These are phyloP conservation scores for Limnodromus scolopaceus DNA, from an alignment of 2,797 vertebrate species.

Conservation along the genomic window DNA sequence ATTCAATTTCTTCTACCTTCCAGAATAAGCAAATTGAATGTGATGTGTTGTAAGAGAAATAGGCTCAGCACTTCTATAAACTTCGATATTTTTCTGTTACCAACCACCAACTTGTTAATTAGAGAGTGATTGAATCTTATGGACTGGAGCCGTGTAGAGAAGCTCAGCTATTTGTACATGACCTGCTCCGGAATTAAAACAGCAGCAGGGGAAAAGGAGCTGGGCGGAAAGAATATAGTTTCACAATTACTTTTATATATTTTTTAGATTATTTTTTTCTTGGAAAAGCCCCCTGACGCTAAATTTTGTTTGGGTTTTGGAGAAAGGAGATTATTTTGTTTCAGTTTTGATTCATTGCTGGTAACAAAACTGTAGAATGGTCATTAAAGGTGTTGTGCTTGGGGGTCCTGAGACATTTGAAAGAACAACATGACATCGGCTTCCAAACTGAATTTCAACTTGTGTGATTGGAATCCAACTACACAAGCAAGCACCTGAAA, in stretches of 20 bases:
- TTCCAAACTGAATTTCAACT: not conserved
- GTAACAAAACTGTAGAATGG: not conserved
- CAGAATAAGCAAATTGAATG: slow-evolving; percentile 19
- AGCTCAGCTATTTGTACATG: not conserved
- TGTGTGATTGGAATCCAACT: not conserved
- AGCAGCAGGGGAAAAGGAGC: not conserved
- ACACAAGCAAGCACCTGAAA: not conserved
- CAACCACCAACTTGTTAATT: slow-evolving; percentile 22
- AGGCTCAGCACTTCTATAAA: not conserved
- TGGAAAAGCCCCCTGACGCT: not conserved
- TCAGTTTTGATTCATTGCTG: not conserved
- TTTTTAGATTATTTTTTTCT: too few species aligned
- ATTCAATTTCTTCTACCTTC: slow-evolving; percentile 43
- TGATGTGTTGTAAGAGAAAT: slow-evolving; percentile 15
- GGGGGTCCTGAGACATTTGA: not conserved
- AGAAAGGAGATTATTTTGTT: not conserved
- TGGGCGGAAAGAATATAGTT: not conserved
- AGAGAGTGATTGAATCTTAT: not conserved
- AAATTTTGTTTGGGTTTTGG: not conserved
- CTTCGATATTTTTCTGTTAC: slow-evolving; percentile 14
- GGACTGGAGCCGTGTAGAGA: not conserved
- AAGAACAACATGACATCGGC: not conserved
- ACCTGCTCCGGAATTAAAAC: not conserved
- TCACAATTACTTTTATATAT: not conserved
- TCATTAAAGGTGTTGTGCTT: not conserved